Percentiles rank a stretch among this genome's conserved stretches.
phyloP scores from a whole-genome alignment of 2,888 invertebrate species.

The Aspidapion aeneum region DNA sequence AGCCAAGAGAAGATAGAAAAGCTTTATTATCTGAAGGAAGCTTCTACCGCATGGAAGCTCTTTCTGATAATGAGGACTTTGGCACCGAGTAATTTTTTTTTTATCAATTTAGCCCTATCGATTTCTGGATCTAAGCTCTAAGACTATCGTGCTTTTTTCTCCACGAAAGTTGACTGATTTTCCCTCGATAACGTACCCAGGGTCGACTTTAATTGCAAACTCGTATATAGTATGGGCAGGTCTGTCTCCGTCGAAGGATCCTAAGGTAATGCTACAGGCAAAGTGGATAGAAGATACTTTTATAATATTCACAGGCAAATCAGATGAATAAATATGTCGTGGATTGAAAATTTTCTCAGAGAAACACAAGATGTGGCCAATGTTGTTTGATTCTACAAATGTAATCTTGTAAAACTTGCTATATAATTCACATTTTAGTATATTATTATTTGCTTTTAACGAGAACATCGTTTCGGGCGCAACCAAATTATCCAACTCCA shows the following conservation, averaged over 20 bases:
- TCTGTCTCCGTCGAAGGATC: conserved; percentile 29
- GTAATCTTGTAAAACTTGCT: background rate
- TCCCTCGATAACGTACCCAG: conserved; percentile 39
- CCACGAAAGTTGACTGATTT: conserved; percentile 29
- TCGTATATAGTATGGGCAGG: conserved; percentile 38
- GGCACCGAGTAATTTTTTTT: background rate
- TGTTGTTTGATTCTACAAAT: background rate
- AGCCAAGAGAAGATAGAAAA: conserved; percentile 8
- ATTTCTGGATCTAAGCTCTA: conserved; percentile 24
- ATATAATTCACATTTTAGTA: background rate
- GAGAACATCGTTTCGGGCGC: conserved; percentile 1
- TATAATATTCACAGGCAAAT: conserved; percentile 35
- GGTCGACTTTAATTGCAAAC: conserved; percentile 36
- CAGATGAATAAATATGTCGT: conserved; percentile 28
- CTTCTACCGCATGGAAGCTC: background rate
- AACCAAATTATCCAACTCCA: background rate
- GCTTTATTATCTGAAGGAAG: background rate
- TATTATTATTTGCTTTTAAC: conserved; percentile 2
- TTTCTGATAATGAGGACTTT: background rate
- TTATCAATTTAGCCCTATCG: background rate
- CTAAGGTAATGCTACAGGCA: conserved; percentile 32
- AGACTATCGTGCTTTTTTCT: conserved; percentile 26
- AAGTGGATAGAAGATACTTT: conserved; percentile 31
- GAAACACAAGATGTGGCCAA: background rate
- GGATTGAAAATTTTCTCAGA: conserved; percentile 10